These are phyloP conservation scores for Carposina sasakii DNA, from an alignment of 1,140 invertebrate genomes.

Conservation along the genomic window DNA sequence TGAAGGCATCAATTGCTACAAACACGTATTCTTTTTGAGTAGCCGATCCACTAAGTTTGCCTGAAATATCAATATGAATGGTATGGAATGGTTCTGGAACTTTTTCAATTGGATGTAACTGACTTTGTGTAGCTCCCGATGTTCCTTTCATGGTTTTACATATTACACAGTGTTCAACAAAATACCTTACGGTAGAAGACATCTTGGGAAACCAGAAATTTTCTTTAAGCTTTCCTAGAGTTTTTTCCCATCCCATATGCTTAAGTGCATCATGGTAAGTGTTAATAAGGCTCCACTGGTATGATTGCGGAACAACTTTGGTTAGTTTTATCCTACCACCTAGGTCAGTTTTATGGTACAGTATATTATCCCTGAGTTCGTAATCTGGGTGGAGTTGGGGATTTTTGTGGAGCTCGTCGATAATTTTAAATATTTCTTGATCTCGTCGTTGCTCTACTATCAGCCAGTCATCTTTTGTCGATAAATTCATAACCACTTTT, in stretches of 20 bases:
- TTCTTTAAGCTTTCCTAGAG: neutral
- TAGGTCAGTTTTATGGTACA: neutral
- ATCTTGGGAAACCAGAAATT: conserved; percentile 27
- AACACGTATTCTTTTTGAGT: conserved; percentile 22
- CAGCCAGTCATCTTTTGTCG: conserved; percentile 4
- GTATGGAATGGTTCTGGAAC: conserved; percentile 27
- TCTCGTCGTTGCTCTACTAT: conserved; percentile 7
- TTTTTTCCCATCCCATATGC: conserved; percentile 26
- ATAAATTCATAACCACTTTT: neutral
- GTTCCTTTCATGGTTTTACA: conserved; percentile 28
- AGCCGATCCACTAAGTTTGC: conserved; percentile 23
- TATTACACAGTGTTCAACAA: conserved; percentile 30
- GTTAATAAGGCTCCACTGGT: conserved; percentile 15
- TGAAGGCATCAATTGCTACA: conserved; percentile 24
- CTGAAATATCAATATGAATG: conserved; percentile 32
- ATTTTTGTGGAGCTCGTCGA: neutral
- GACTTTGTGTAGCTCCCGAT: conserved; percentile 17
- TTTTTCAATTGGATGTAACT: conserved; percentile 26
- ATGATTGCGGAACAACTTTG: conserved; percentile 12
- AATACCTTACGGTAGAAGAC: conserved; percentile 21
- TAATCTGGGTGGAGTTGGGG: neutral
- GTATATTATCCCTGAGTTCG: neutral
- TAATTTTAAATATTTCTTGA: neutral
- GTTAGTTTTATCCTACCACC: conserved; percentile 5
- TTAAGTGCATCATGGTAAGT: conserved; percentile 19